Base-by-base conservation (phyloP, 2,797 vertebrate genomes). In the Helostoma temminkii region DNA sequence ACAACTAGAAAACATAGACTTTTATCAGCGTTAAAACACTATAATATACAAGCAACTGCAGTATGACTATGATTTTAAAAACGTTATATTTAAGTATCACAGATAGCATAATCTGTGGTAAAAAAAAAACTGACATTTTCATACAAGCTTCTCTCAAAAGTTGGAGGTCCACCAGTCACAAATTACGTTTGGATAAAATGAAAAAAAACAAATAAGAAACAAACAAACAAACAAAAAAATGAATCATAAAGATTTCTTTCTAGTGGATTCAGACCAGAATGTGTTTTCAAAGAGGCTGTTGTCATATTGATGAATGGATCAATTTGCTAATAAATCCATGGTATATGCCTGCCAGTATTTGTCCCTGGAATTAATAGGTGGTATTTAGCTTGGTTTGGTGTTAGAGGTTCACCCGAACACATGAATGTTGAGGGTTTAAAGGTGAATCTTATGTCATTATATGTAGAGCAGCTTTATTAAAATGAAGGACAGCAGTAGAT, bases 241-340 rank as follows among this genome's bases (percentile, higher is more conserved):
- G 1, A 71, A 65, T 36, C 25, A 42, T 5, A 1, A 21, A 56
- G 52, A 70, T 39, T 46, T 64, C 50, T 64, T 50, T 5, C n/a
- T 43, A 5, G 24, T 42, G 16, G 18, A 67, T 10, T 34, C 22
- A 24, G 36, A 61, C 3, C 47, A 60, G 30, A 61, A 53, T 28
- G 47, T 25, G 19, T 57, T 48, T 63, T 73, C 41, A 65, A 57
- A 57, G 62, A 73, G 28, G 22, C 24, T 54, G 37, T 57, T 66
- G 47, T 57, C 47, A 58, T 71, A 77, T 62, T 57, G 68, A 72
- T 66, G 49, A 76, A 63, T 55, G 37, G 59, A 72, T 81, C 53
- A 42, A 30, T 83, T 67, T 34, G 46, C 61, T 30, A 49, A 76
- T 66, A 64, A 83, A 82, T 69, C 75, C 9, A 37, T 76, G 2